These are phyloP conservation scores for Clavelina lepadiformis DNA, from an alignment of 23 tunicate genomes.

Conservation along the genomic window DNA sequence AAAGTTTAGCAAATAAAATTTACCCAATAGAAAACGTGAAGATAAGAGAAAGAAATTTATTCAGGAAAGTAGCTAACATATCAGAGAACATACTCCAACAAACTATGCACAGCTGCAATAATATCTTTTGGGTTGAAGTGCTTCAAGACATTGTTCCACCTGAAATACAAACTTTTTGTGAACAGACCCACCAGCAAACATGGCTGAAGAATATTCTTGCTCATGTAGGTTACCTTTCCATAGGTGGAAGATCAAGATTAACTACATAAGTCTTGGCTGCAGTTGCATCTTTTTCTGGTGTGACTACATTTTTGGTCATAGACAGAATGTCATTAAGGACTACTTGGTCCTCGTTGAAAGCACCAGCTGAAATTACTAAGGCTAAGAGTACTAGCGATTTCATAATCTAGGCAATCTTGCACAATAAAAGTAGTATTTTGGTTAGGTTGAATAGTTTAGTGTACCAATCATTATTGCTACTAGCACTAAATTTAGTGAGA, in stretches of 20 bases:
- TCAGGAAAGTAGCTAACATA: background rate
- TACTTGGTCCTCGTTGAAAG: no score
- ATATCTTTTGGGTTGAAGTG: conserved; percentile 13
- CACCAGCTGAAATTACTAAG: no score
- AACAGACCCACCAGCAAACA: background rate
- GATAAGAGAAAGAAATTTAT: conserved; percentile 1
- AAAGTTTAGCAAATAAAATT: conserved; percentile 1
- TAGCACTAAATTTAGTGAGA: no score
- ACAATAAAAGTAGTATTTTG: no score
- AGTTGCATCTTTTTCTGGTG: conserved; percentile 2
- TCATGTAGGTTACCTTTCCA: conserved; percentile 3
- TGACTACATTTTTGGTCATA: no score
- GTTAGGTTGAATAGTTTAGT: no score
- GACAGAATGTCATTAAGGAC: no score
- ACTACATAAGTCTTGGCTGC: conserved; percentile 12
- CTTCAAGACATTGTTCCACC: conserved; percentile 3
- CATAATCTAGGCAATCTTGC: no score
- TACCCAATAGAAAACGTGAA: background rate
- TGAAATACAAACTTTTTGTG: conserved; percentile 1
- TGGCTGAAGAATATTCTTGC: background rate
- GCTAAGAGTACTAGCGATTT: no score
- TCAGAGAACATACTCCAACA: conserved; percentile 5
- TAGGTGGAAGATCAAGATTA: conserved; percentile 6
- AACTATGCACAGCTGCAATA: background rate
- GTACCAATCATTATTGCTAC: no score